Percentiles rank a stretch among this genome's conserved stretches.
These are phyloP conservation scores for Drosophila yakuba DNA, from an alignment of 1,140 invertebrate species.

Conservation along the genomic window DNA sequence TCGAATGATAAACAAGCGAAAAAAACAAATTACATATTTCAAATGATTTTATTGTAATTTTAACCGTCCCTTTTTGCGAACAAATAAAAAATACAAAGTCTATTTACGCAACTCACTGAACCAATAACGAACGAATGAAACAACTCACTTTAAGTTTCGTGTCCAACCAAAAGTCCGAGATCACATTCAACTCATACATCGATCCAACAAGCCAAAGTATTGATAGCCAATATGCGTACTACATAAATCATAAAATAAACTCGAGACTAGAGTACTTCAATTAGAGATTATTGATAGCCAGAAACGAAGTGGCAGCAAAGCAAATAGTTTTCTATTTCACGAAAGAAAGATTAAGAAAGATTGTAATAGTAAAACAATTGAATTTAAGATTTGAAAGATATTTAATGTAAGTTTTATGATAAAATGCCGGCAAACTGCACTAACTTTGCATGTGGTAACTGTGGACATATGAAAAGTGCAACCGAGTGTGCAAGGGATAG, in stretches of 20 bases:
- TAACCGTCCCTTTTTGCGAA: conserved; percentile 84
- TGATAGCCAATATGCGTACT: conserved; percentile 69
- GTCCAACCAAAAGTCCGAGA: conserved; percentile 39
- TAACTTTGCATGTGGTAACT: conserved; percentile 44
- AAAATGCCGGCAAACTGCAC: conserved; percentile 40
- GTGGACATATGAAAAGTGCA: conserved; percentile 66
- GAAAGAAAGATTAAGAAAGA: conserved; percentile 21
- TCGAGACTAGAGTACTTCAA: conserved; percentile 64
- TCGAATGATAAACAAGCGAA: conserved; percentile 24
- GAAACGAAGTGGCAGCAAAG: conserved; percentile 17
- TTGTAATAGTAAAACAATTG: conserved; percentile 66
- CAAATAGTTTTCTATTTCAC: conserved; percentile 78
- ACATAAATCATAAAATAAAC: conserved; percentile 56
- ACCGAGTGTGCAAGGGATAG: conserved; percentile 53
- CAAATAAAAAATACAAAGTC: conserved; percentile 62
- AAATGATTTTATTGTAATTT: conserved; percentile 84
- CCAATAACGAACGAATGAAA: conserved; percentile 52
- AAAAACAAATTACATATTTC: conserved; percentile 63
- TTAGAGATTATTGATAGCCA: conserved; percentile 54
- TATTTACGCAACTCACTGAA: conserved; percentile 76
- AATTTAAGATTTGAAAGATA: conserved; percentile 77
- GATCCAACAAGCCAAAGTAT: conserved; percentile 74
- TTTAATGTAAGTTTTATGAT: conserved; percentile 76
- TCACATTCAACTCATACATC: conserved; percentile 52
- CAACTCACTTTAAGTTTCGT: conserved; percentile 54